A percentile compares a stretch with the other conserved stretches of the same genome.
phyloP scores from a whole-genome alignment of 2,113 vertebrate genomes.

The Rhynchopsitta pachyrhyncha region DNA sequence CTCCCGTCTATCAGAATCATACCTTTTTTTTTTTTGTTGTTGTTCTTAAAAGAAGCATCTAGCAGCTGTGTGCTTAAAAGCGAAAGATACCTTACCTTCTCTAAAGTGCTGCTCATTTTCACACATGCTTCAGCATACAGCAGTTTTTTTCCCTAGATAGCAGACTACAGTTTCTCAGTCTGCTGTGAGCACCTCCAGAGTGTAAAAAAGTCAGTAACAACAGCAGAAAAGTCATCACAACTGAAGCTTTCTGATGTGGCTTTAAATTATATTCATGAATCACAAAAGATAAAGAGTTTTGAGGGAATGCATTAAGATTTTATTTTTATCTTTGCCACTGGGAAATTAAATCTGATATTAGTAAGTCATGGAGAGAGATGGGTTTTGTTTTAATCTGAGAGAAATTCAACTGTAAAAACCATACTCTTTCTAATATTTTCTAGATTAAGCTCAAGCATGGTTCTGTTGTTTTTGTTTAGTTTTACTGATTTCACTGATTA shows the following conservation, averaged over 20 bases:
- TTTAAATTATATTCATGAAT: constrained; percentile 48
- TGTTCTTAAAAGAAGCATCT: neutral
- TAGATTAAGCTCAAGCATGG: neutral
- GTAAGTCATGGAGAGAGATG: neutral
- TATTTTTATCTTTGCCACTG: constrained; percentile 50
- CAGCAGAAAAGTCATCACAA: neutral
- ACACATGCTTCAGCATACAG: neutral
- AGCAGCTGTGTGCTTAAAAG: neutral
- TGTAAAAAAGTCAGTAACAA: neutral
- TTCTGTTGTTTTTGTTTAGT: neutral
- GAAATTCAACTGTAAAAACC: constrained; percentile 1
- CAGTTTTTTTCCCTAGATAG: neutral
- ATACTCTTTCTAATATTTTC: neutral
- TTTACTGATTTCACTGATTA: neutral
- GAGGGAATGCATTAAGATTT: constrained; percentile 33
- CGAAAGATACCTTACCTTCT: neutral
- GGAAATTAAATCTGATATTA: constrained; percentile 58
- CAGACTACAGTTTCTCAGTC: neutral
- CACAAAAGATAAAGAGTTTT: constrained; percentile 38
- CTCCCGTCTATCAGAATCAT: neutral
- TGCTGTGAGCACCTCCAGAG: neutral
- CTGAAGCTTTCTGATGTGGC: neutral
- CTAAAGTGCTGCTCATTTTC: neutral
- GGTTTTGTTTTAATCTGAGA: neutral
- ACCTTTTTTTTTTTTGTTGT: neutral